Evolutionary conservation across 1,140 invertebrate species (phyloP).

Genomic region (Holcopasites calliopsidis): DNA sequence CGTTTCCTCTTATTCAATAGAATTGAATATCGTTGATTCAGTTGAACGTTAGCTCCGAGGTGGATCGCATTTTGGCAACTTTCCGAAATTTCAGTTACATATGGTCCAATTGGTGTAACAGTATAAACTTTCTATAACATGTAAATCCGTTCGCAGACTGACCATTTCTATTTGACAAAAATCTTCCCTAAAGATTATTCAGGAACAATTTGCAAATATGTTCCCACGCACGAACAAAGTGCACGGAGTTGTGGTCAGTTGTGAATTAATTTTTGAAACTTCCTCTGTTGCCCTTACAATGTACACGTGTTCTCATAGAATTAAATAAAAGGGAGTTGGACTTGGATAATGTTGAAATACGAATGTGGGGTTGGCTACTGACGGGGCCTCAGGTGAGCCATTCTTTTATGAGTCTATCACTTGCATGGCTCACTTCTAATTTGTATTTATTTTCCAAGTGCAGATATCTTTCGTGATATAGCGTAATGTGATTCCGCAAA

Average conservation of each 20-base stretch:
- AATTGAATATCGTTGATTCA: neutral
- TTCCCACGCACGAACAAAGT: neutral
- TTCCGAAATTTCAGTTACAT: conserved; percentile 28
- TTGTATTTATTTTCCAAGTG: conserved; percentile 75
- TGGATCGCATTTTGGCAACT: conserved; percentile 16
- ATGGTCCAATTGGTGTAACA: neutral
- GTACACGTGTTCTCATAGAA: conserved; percentile 19
- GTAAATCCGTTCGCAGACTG: neutral
- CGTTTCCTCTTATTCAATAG: neutral
- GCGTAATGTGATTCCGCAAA: conserved; percentile 68
- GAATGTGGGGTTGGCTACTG: conserved; percentile 69
- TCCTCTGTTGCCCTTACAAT: neutral
- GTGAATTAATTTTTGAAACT: conserved; percentile 37
- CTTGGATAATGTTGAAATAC: conserved; percentile 76
- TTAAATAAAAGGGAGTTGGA: conserved; percentile 74
- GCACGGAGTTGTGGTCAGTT: neutral
- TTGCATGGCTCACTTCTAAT: conserved; percentile 62
- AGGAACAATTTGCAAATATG: too few species aligned
- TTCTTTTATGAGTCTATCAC: conserved; percentile 59
- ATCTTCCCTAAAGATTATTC: too few species aligned
- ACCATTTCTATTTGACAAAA: neutral
- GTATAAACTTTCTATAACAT: neutral
- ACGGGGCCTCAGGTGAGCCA: conserved; percentile 77
- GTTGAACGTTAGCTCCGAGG: conserved; percentile 14
- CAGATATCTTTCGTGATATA: conserved; percentile 58